Conservation (phyloP, 2,888 invertebrate species). For the Eulithis testata region DNA sequence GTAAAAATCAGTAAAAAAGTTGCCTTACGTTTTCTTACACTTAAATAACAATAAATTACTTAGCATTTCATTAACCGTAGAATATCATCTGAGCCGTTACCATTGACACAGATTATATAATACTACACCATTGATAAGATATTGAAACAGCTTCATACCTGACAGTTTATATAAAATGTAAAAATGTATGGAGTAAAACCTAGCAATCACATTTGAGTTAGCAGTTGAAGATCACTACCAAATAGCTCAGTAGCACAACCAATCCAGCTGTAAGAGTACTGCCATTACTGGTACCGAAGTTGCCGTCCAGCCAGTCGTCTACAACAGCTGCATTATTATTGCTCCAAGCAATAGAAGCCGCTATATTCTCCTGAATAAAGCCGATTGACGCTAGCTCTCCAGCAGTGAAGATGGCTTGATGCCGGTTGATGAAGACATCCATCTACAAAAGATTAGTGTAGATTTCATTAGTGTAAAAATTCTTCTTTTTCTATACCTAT, state of each 20-base stretch:
- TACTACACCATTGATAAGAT: no score
- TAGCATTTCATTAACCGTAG: no score
- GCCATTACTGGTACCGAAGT: constrained; percentile 54
- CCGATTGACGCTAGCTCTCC: constrained; percentile 66
- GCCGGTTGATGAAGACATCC: constrained; percentile 51
- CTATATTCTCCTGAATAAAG: constrained; percentile 70
- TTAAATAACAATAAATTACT: no score
- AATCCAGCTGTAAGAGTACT: constrained; percentile 56
- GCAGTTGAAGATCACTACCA: constrained; percentile 53
- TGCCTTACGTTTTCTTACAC: no score
- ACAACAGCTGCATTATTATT: constrained; percentile 55
- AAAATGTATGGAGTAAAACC: not conserved
- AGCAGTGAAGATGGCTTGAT: constrained; percentile 63
- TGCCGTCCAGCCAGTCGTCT: constrained; percentile 60
- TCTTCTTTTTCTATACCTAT: no score
- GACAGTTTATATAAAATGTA: no score
- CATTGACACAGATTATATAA: no score
- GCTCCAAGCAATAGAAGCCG: constrained; percentile 70
- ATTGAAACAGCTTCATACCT: no score
- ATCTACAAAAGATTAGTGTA: constrained; percentile 63
- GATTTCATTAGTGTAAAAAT: no score
- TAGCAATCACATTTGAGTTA: constrained; percentile 28
- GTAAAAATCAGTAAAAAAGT: not conserved
- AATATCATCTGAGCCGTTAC: no score
- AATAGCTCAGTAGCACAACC: constrained; percentile 56